Evolutionary conservation across 2,888 invertebrate species (phyloP).

Genomic region (Drosophila prostipennis): DNA sequence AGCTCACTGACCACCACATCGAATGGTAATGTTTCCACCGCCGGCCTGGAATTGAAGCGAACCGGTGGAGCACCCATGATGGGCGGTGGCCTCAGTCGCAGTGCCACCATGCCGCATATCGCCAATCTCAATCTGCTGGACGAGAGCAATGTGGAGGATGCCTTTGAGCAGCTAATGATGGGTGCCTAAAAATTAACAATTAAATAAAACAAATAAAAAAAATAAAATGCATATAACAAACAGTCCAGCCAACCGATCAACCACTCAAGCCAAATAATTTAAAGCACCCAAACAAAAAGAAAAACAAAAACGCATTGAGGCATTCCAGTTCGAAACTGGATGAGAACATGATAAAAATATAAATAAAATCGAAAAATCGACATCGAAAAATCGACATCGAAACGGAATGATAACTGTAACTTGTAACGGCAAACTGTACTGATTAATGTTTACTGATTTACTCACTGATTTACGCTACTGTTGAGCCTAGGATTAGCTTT

Average conservation of each 20-base stretch:
- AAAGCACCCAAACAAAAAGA: constrained; percentile 5
- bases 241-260: constrained; percentile 33
- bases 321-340: constrained; percentile 56
- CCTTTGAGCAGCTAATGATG: constrained; percentile 93
- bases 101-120: constrained; percentile 91
- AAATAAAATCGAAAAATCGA: constrained; percentile 13
- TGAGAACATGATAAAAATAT: constrained; percentile 2
- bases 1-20: constrained; percentile 61
- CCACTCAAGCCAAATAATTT: constrained; percentile 9
- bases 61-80: constrained; percentile 17
- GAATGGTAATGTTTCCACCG: constrained; percentile 68
- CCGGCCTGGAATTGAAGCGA: constrained; percentile 40
- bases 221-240: background rate
- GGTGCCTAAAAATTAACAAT: constrained; percentile 72
- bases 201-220: background rate
- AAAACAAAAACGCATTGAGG: constrained; percentile 24
- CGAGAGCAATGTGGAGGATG: constrained; percentile 93
- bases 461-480: constrained; percentile 10
- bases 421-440: constrained; percentile 65
- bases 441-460: constrained; percentile 64
- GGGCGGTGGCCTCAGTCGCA: constrained; percentile 87
- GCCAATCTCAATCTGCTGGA: constrained; percentile 88
- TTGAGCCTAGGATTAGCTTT: constrained; percentile 36
- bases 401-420: constrained; percentile 27
- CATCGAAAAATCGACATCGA: constrained; percentile 30